These are phyloP conservation scores for Luperina testacea DNA, from an alignment of 2,888 invertebrate species.

Conservation along the genomic window DNA sequence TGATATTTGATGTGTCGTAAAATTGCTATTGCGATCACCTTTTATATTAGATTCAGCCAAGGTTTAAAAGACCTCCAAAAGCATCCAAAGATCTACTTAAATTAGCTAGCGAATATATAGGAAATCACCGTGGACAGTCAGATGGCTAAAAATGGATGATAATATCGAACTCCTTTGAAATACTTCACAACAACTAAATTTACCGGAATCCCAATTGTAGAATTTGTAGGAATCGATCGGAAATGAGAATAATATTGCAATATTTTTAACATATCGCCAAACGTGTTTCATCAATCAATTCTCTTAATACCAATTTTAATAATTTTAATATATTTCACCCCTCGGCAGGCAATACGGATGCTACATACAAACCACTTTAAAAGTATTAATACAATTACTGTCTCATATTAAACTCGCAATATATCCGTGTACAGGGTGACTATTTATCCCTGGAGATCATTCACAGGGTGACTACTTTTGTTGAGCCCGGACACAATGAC, in stretches of 20 bases:
- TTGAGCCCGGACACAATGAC: conserved; percentile 52
- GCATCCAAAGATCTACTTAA: background rate
- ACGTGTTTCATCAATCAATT: conserved; percentile 8
- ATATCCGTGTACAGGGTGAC: conserved; percentile 46
- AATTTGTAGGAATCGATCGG: background rate
- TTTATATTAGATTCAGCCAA: background rate
- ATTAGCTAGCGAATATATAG: background rate
- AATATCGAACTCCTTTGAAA: background rate
- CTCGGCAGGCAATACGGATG: background rate
- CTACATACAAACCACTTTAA: conserved; percentile 40
- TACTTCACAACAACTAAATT: background rate
- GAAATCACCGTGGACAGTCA: background rate
- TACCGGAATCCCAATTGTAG: background rate
- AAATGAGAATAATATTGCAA: background rate
- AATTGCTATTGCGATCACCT: background rate
- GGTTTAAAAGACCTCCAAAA: background rate
- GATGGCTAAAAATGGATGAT: background rate
- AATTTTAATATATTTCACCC: conserved; percentile 33
- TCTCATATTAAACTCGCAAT: conserved; percentile 61
- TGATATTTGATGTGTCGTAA: too few relatives aligned
- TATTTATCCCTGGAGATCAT: conserved; percentile 29
- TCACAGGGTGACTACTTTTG: conserved; percentile 40
- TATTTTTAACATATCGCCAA: conserved; percentile 15
- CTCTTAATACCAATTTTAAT: conserved; percentile 13
- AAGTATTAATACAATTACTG: conserved; percentile 60